Evolutionary conservation across 2,888 invertebrate species (phyloP), one percentile per base, ranked within the genome.

Genomic region (Agonopterix heracliana): DNA sequence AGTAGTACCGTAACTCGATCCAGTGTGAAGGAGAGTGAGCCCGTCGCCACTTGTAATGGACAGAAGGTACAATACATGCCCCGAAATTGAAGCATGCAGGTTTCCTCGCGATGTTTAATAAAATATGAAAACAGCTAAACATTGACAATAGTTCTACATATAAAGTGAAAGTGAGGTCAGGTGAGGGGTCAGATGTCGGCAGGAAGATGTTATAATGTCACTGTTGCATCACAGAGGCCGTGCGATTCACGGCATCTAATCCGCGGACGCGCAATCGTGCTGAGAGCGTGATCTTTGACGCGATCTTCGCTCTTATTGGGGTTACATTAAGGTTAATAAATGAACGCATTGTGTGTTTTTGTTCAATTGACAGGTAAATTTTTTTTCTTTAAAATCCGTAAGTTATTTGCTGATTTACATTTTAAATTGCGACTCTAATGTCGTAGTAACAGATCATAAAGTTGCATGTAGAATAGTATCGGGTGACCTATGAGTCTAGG

Each of bases 181-280:
- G 41, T 41, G 12, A 57, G 48, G 43, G 51, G 47, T 49, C 44
- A 41, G 47, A 46, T 42, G 47, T 45, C 13, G n/a, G 35, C 47
- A 49, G 47, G 47, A 42, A 47, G 45, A 46, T n/a, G 26, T 35
- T 53, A 54, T 63, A 64, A 69, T 62, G 64, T 55, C 50, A 53
- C 42, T 34, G 56, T 72, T 72, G 58, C 70, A 60, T 72, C 61
- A 72, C 54, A 51, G 53, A 60, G 56, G 51, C 48, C 46, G 47
- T 46, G 36, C 35, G 50, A 47, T 50, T 44, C 11, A 14, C 36
- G 46, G 44, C 47, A 47, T 14, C 35, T 14, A 26, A 44, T 34
- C 38, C n/a, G 11, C 11, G 38, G 13, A 41, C 41, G 41, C 12
- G 38, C 38, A 41, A 41, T 12, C 41, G n/a, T 12, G 41, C 56